Percentiles rank a stretch among this genome's conserved stretches.
Conservation (phyloP, 2,797 vertebrate genomes). For the Characodon lateralis region DNA sequence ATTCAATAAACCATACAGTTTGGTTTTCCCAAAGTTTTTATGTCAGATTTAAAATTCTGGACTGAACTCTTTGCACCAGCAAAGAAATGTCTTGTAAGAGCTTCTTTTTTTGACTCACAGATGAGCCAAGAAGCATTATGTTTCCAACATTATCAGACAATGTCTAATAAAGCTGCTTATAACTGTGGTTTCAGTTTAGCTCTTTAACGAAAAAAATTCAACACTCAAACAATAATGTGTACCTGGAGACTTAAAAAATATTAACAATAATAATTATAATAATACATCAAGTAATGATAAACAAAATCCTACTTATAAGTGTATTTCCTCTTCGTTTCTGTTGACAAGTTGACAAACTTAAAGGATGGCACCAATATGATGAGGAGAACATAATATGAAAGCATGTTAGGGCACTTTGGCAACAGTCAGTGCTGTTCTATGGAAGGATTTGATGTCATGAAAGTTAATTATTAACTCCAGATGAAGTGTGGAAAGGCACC, state of each 20-base stretch:
- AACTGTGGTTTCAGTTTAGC: slow-evolving; percentile 47
- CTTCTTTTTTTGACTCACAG: slow-evolving; percentile 17
- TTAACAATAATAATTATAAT: not conserved
- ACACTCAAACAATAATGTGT: slow-evolving; percentile 48
- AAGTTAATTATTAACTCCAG: slow-evolving; percentile 45
- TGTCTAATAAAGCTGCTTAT: slow-evolving; percentile 39
- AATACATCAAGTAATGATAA: slow-evolving; percentile 3
- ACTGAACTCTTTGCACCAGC: slow-evolving; percentile 10
- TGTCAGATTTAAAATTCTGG: slow-evolving; percentile 14
- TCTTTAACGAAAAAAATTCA: slow-evolving; percentile 45
- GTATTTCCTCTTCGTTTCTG: slow-evolving; percentile 9
- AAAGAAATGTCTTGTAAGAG: slow-evolving; percentile 28
- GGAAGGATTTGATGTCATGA: slow-evolving; percentile 41
- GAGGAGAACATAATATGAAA: slow-evolving; percentile 23
- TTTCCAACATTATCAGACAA: slow-evolving; percentile 23
- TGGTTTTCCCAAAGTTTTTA: slow-evolving; percentile 4
- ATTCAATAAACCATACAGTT: slow-evolving; percentile 31
- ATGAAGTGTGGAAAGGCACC: slow-evolving; percentile 28
- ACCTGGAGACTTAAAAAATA: slow-evolving; percentile 47
- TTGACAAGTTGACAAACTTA: slow-evolving; percentile 23
- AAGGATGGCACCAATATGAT: slow-evolving; percentile 23
- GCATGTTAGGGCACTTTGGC: slow-evolving; percentile 40
- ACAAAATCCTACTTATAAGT: slow-evolving; percentile 20
- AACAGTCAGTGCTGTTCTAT: slow-evolving; percentile 42
- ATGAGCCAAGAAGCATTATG: slow-evolving; percentile 12